Base-by-base conservation (phyloP, 2,888 invertebrate species). In the Epistrophella euchroma region DNA sequence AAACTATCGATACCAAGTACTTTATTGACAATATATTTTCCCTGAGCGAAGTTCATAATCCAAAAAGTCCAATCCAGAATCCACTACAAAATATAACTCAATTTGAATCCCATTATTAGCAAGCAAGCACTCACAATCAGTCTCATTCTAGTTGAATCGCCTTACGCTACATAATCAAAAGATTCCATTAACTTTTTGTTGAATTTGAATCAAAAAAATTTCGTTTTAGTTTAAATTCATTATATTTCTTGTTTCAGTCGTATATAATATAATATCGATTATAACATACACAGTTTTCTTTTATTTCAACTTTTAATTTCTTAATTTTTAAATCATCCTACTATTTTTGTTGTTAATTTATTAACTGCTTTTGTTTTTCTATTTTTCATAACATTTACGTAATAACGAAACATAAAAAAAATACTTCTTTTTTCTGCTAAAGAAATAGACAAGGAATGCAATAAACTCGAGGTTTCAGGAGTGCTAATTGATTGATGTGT, bases 221-320 rank as follows among this genome's bases (percentile, higher is more conserved):
- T 28, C 9, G 4, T 55, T 60, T 78, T 81, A 68, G 76, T 86
- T 86, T 74, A 86, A 86, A 86, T 86, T 86, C 82, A 82, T 78
- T 86, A 82, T 86, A 86, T 86, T 86, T 86, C 77, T 81, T 80
- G 47, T 81, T 79, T 87, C 87, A 87, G 87, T 87, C 87, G 83
- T 87, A 82, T 87, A 87, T 83, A 87, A 86, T 75, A 82, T 86
- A 77, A 86, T 82, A 77, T 66, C 52, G 86, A 77, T 78, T 82
- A 81, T 81, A 70, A 81, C 86, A 81, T 78, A 86, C 79, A 86
- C 77, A 77, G 64, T 37, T 70, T 52, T 28, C n/a, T 64, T 76
- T 47, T 75, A 35, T 55, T 45, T 75, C 47, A 17, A 52, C 37
- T 37, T 70, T 62, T 55, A 25, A 45, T 11, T 72, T 60, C 64